Conservation (phyloP, 2,797 vertebrate genomes). For the Myripristis murdjan region DNA sequence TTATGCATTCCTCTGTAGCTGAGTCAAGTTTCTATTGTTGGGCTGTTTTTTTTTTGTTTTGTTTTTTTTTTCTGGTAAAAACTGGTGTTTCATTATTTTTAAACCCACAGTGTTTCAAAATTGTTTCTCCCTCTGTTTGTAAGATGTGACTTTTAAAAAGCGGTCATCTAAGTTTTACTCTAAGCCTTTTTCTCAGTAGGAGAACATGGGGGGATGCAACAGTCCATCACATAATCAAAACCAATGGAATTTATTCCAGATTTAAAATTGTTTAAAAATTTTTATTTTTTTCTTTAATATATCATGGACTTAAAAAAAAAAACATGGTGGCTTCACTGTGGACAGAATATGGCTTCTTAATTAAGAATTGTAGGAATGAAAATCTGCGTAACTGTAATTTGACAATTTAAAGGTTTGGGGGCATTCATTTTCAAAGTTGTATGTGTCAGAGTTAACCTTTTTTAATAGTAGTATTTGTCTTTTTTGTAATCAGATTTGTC, state of each 20-base stretch:
- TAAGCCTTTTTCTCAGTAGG: conserved; percentile 50
- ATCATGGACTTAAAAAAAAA: conserved; percentile 45
- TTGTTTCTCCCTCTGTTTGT: conserved; percentile 71
- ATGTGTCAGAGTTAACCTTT: conserved; percentile 47
- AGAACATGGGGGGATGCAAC: conserved; percentile 44
- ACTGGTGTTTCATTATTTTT: conserved; percentile 87
- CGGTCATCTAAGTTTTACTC: conserved; percentile 57
- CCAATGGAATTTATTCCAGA: conserved; percentile 44
- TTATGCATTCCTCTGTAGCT: conserved; percentile 97
- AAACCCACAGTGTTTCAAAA: conserved; percentile 56
- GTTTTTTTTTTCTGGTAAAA: conserved; percentile 83
- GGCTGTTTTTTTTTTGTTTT: conserved; percentile 78
- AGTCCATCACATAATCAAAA: conserved; percentile 52
- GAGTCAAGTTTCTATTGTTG: conserved; percentile 87
- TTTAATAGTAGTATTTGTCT: conserved; percentile 61
- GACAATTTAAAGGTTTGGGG: conserved; percentile 69
- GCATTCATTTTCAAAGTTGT: conserved; percentile 76
- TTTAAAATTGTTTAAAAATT: conserved; percentile 42
- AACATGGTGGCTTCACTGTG: conserved; percentile 49
- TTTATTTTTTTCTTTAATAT: conserved; percentile 51
- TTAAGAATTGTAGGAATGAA: conserved; percentile 51
- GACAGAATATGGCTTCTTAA: conserved; percentile 59
- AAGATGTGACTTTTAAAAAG: conserved; percentile 71
- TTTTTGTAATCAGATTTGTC: conserved; percentile 77
- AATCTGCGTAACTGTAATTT: conserved; percentile 66